Base-by-base conservation (phyloP, 2,888 invertebrate genomes). In the Dicranocentrus wangi region DNA sequence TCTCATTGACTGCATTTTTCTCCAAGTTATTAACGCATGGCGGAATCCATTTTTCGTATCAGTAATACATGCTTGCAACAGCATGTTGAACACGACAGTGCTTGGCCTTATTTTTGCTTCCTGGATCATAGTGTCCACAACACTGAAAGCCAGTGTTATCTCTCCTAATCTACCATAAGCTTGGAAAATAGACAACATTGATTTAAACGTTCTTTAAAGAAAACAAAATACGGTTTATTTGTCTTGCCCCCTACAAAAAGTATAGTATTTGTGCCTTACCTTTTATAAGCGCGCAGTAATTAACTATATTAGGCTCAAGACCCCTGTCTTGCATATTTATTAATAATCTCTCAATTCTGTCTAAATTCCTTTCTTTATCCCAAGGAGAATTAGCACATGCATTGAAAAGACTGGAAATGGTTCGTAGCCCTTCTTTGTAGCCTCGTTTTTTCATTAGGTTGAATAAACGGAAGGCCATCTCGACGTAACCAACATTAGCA, bases 231-330 rank as follows among this genome's bases (percentile, higher is more conserved):
- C n/a, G n/a, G n/a, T n/a, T n/a, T n/a, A n/a, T n/a, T n/a, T n/a
- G n/a, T n/a, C n/a, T n/a, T n/a, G n/a, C n/a, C n/a, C n/a, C n/a
- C n/a, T n/a, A n/a, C n/a, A n/a, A n/a, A n/a, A n/a, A n/a, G n/a
- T n/a, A n/a, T n/a, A n/a, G n/a, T n/a, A n/a, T n/a, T n/a, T n/a
- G n/a, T n/a, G n/a, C n/a, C 19, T 43, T 68, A 89, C 89, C 89
- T 90, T 96, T 97, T 39, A 97, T 94, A 93, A 97, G 94, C 1
- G 94, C 92, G 90, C 96, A 93, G 87, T 95, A 97, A 87, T 94
- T 95, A 7, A 92, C 92, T 0, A 92, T 88, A 88, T 95, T 95
- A 1, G 94, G 92, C 0, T 53, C 39, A 17, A 84, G 28, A 7
- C 92, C 91, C 87, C 93, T 93, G 86, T 93, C 92, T 63, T 91